phyloP scores from a whole-genome alignment of 2,113 vertebrate genomes.

The Peromyscus leucopus region DNA sequence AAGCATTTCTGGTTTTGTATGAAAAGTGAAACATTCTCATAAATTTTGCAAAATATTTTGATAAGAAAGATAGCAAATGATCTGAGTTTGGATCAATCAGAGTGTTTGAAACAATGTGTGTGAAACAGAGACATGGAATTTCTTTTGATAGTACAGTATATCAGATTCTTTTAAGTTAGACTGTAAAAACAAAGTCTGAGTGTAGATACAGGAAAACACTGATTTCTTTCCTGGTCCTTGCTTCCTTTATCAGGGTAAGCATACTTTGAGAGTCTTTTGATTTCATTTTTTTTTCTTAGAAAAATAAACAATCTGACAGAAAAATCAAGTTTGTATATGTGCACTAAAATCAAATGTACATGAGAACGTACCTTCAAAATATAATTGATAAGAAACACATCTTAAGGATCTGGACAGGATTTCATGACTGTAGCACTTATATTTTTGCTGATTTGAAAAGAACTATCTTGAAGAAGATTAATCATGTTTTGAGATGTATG shows the following conservation, averaged over 20 bases:
- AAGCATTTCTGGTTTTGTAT: neutral
- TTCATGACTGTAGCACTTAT: neutral
- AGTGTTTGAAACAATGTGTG: neutral
- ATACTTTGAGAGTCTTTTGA: neutral
- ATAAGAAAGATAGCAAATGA: neutral
- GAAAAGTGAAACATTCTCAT: neutral
- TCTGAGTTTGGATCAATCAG: neutral
- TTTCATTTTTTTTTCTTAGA: constrained; percentile 26
- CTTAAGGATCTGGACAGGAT: constrained; percentile 15
- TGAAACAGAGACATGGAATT: neutral
- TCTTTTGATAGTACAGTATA: neutral
- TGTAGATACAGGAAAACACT: constrained; percentile 38
- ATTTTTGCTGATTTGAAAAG: constrained; percentile 43
- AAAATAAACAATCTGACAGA: neutral
- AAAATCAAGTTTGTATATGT: neutral
- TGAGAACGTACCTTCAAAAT: constrained; percentile 15
- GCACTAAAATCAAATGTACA: neutral
- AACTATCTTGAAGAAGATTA: neutral
- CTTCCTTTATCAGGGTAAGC: neutral
- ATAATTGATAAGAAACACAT: constrained; percentile 23
- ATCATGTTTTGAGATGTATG: neutral
- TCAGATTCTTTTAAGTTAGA: constrained; percentile 15
- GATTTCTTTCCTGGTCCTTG: neutral
- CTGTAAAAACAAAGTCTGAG: constrained; percentile 44
- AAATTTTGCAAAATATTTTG: constrained; percentile 4